phyloP scores from a whole-genome alignment of 1,140 invertebrate species.

The Drosophila seguyi region DNA sequence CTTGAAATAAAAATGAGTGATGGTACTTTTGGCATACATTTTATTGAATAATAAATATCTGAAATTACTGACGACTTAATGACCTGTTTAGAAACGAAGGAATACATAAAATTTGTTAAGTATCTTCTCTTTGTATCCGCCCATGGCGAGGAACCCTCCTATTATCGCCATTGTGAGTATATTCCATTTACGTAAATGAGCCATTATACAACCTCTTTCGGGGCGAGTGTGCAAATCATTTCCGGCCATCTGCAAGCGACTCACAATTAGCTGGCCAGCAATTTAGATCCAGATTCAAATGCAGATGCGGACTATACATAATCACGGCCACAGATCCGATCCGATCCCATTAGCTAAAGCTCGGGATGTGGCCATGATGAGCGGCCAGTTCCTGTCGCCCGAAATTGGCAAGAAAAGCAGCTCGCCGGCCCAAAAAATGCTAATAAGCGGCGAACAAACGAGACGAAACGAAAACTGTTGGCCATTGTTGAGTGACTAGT shows the following conservation, averaged over 20 bases:
- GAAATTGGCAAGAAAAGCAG: conserved; percentile 50
- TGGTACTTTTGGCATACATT: neutral
- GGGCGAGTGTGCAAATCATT: conserved; percentile 31
- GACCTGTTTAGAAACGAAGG: conserved; percentile 8
- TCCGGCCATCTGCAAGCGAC: conserved; percentile 32
- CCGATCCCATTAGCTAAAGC: conserved; percentile 39
- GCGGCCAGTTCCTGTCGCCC: conserved; percentile 40
- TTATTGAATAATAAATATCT: conserved; percentile 2
- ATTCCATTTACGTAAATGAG: conserved; percentile 36
- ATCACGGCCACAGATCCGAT: conserved; percentile 33
- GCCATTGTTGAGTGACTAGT: conserved; percentile 47
- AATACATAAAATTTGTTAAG: conserved; percentile 8
- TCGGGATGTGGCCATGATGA: conserved; percentile 27
- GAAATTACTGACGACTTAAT: neutral
- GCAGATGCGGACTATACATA: conserved; percentile 30
- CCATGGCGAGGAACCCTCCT: conserved; percentile 9
- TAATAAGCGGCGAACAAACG: conserved; percentile 42
- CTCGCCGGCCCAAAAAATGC: conserved; percentile 41
- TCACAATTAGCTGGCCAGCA: conserved; percentile 37
- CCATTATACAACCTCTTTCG: conserved; percentile 18
- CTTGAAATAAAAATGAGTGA: neutral
- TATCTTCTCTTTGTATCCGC: neutral
- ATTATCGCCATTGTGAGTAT: conserved; percentile 9
- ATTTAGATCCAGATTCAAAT: conserved; percentile 25
- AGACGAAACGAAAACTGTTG: conserved; percentile 42